Base-by-base conservation (phyloP, 2,888 invertebrate species). In the Slavum lentiscoides region DNA sequence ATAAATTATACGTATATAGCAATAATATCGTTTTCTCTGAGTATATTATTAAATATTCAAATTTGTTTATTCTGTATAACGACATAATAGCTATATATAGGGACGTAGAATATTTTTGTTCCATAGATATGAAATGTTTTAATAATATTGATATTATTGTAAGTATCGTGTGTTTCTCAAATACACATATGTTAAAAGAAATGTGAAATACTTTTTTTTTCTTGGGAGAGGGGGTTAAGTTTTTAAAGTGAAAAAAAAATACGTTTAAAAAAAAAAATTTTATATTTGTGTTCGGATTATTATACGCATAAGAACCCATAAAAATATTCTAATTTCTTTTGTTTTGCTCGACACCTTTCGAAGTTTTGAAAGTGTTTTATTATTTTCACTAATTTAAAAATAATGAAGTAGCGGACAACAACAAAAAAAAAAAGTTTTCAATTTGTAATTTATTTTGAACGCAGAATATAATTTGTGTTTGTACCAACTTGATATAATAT, bases 341-440 rank as follows among this genome's bases (percentile, higher is more conserved):
- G 17, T 43, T 72, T 23, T 17, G 43, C 43, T 59, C 37, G 11
- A 43, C 21, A 61, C 17, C 19, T 17, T 61, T 23, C 17, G 11
- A 43, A 72, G 23, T 72, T 19, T 72, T 19, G 4, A 59, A 61
- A 61, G 11, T 21, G 43, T 43, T 61, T 11, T 17, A 17, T 59
- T 23, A 72, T 43, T 4, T 61, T 23, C 39, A 19, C 8, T 58
- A 70, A 70, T 15, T 70, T 39, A 8, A 70, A n/a, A 15, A n/a
- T 5, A 58, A 39, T 39, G 17, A 58, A 15, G n/a, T 70, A 39
- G 37, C 15, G 19, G 0, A 39, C n/a, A 9, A n/a, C n/a, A n/a
- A n/a, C n/a, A n/a, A n/a, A n/a, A n/a, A n/a, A 4, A n/a, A 21
- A 58, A 70, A 70, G 39, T 53, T 30, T 70, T 70, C 15, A 58